phyloP scores from a whole-genome alignment of 2,888 invertebrate genomes.

The Pammene fasciana region DNA sequence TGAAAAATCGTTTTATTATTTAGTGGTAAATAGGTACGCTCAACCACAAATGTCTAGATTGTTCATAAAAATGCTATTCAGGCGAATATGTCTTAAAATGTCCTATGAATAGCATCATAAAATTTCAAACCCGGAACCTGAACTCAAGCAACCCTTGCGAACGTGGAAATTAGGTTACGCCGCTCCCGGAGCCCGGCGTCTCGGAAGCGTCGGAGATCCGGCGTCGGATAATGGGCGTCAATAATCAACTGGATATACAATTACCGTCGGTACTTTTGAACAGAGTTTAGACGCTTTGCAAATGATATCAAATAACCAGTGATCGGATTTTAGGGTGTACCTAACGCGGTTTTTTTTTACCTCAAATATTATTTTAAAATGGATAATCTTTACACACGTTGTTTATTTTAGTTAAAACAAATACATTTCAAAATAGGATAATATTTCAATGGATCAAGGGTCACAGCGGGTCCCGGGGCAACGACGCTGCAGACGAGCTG shows the following conservation, averaged over 20 bases:
- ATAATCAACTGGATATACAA: constrained; percentile 39
- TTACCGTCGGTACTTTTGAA: constrained; percentile 12
- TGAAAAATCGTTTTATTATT: too few relatives aligned
- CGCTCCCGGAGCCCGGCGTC: constrained; percentile 23
- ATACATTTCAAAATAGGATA: too few relatives aligned
- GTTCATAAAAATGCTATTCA: background rate
- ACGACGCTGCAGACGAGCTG: too few relatives aligned
- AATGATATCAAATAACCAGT: background rate
- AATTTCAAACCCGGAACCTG: constrained; percentile 1
- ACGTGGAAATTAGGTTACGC: constrained; percentile 36
- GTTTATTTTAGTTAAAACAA: too few relatives aligned
- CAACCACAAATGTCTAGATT: too few relatives aligned
- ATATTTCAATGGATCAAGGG: too few relatives aligned
- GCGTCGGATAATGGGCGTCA: constrained; percentile 37
- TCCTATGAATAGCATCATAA: background rate
- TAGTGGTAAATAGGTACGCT: too few relatives aligned
- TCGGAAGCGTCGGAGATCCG: constrained; percentile 37
- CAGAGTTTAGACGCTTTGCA: constrained; percentile 9
- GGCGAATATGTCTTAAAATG: background rate
- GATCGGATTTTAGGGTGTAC: too few relatives aligned
- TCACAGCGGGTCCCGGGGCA: too few relatives aligned
- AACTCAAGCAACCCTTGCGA: background rate
- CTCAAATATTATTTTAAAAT: too few relatives aligned
- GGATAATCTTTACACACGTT: too few relatives aligned
- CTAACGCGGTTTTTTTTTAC: too few relatives aligned